Conservation (phyloP, 2,113 vertebrate genomes). For the Ursus arctos region DNA sequence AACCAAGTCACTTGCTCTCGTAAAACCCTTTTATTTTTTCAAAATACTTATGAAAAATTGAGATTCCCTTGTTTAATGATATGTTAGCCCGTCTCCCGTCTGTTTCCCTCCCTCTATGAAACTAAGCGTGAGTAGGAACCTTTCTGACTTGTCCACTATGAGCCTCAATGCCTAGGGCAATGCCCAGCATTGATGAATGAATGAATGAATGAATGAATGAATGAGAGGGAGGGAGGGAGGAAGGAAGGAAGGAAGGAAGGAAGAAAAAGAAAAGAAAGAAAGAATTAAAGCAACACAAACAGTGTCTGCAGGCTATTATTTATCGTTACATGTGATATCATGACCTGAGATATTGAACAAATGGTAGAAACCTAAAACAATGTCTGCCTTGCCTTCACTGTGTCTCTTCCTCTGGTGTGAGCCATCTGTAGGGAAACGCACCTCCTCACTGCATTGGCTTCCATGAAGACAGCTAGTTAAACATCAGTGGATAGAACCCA, state of each 20-base stretch:
- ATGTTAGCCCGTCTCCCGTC: not conserved
- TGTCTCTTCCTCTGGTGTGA: not conserved
- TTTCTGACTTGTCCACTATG: not conserved
- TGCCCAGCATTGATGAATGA: not conserved
- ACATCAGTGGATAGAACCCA: not conserved
- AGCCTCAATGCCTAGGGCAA: not conserved
- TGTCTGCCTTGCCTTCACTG: not conserved
- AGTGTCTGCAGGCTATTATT: not conserved
- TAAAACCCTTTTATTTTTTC: not conserved
- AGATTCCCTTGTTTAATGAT: not conserved
- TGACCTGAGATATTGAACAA: not conserved
- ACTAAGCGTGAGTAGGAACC: not conserved
- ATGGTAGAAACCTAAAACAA: not conserved
- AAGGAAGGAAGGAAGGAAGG: too few species aligned
- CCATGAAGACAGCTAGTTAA: not conserved
- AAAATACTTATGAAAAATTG: not conserved
- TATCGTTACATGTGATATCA: too few species aligned
- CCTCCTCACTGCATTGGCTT: not conserved
- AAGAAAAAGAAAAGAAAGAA: too few species aligned
- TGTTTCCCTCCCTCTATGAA: not conserved
- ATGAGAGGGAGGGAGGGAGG: too few species aligned
- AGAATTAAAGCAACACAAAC: not conserved
- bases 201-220: not conserved
- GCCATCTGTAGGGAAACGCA: not conserved
- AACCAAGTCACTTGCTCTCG: not conserved